Evolutionary conservation across 2,113 vertebrate species (phyloP), one percentile per base, ranked within the genome.

Genomic region (Tautogolabrus adspersus): DNA sequence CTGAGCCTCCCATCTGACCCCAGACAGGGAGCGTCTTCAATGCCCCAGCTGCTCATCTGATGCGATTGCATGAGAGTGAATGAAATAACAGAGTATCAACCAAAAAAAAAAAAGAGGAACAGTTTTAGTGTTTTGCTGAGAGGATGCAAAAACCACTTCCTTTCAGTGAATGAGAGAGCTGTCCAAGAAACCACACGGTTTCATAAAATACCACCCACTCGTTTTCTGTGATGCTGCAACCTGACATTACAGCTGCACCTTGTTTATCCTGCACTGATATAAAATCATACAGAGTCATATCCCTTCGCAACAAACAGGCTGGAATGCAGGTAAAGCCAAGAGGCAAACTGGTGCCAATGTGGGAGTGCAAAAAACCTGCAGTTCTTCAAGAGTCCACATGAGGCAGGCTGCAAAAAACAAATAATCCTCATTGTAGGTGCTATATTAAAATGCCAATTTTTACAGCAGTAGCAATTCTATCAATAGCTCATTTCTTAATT

Each of bases 111-210:
- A 80, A 88, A 64, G 70, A 84, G 72, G 79, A 81, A 78, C 60
- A 37, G 8, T 10, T 68, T 75, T 34, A 67, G 55, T 77, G 77
- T 61, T 77, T 60, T 30, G 59, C 44, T 7, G 68, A 70, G 61
- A 40, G 23, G 58, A 78, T 21, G 5, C 34, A 30, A 83, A 84
- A 85, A 55, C 71, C 84, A 89, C 88, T 87, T 92, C 87, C 91
- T 71, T 21, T 82, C 55, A 42, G 61, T 71, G 66, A 92, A 83
- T 66, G 81, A 84, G 40, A 80, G 65, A 81, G 72, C 83, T 72
- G 79, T 86, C 82, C 80, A 86, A 81, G 85, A 90, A 92, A 92
- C 88, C 87, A 34, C 88, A 88, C 58, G 0, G 55, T 83, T 88
- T 89, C 72, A 70, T 13, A 47, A 72, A 75, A 77, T 57, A 54